Base-by-base conservation (phyloP, 2,113 vertebrate species). In the Acanthochromis polyacanthus region DNA sequence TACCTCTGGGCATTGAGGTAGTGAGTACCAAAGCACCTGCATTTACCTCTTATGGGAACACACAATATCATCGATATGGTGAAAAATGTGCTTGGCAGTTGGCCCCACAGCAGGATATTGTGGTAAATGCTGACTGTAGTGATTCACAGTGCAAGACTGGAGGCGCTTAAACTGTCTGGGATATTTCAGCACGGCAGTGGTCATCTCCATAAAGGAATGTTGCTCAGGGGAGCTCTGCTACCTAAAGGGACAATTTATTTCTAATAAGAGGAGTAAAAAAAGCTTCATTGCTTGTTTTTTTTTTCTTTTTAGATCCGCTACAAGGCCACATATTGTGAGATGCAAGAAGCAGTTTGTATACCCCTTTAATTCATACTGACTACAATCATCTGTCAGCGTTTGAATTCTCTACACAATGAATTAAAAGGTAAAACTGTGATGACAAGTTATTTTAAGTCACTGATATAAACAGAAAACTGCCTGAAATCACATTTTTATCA, bases 131-230 rank as follows among this genome's bases (percentile, higher is more conserved):
- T 89, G 89, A 88, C 82, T 78, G 48, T 17, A 40, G 79, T 75
- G 69, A 79, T 80, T 91, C 62, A 59, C 59, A 68, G 73, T 56
- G 58, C 57, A 78, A 73, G 61, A 77, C 30, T 36, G 14, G 69
- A 77, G 55, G 78, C 78, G 75, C 82, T 83, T 48, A 86, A 86
- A 77, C 55, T 86, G 81, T 82, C 66, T 65, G 69, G 64, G 85
- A 76, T 72, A 78, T 82, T 81, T 87, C 71, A 84, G 71, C 53
- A 36, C 32, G 56, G 51, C 66, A 46, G 1, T 46, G 80, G 74
- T 78, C 57, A 84, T 88, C 78, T 77, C 73, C 79, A 73, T 85
- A 82, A 78, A 88, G 46, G n/a, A 46, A 75, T 77, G 78, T 71
- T n/a, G 11, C 81, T 64, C 58, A 17, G 67, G 82, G 81, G 80